Conservation (phyloP, 2,797 vertebrate genomes). For the Ciconia nigra region DNA sequence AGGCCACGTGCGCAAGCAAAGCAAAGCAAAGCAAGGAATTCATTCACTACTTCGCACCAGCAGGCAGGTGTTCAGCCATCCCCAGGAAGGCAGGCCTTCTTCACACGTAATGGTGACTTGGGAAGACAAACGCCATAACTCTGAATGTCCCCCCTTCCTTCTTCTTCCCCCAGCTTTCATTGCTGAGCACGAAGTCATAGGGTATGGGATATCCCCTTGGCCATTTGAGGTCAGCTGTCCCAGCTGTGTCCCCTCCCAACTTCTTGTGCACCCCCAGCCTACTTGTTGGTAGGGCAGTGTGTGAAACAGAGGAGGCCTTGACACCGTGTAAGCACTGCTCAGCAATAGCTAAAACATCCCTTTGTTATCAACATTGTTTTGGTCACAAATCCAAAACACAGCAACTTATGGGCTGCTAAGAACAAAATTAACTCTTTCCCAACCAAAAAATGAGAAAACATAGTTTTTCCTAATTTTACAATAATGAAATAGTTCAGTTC, state of each 20-base stretch:
- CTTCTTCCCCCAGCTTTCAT: neutral
- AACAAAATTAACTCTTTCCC: neutral
- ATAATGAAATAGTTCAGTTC: neutral
- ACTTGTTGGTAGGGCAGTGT: fast-evolving
- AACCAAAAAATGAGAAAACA: neutral
- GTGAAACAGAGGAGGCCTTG: neutral
- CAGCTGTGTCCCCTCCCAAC: no score
- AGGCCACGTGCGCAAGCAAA: fast-evolving
- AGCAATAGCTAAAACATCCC: fast-evolving
- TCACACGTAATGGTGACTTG: fast-evolving
- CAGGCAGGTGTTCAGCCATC: neutral
- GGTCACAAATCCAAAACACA: neutral
- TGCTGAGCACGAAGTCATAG: fast-evolving
- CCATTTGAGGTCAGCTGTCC: neutral
- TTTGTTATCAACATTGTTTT: neutral
- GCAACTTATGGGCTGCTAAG: neutral
- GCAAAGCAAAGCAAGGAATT: neutral
- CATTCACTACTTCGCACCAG: fast-evolving
- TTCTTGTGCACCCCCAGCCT: neutral
- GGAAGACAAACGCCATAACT: neutral
- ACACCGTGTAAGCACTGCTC: neutral
- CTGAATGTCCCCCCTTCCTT: neutral
- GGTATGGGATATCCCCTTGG: neutral
- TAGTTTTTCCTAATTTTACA: neutral
- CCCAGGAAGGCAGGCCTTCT: neutral